Conservation (phyloP, 1,140 invertebrate genomes). For the Leguminivora glycinivorella region DNA sequence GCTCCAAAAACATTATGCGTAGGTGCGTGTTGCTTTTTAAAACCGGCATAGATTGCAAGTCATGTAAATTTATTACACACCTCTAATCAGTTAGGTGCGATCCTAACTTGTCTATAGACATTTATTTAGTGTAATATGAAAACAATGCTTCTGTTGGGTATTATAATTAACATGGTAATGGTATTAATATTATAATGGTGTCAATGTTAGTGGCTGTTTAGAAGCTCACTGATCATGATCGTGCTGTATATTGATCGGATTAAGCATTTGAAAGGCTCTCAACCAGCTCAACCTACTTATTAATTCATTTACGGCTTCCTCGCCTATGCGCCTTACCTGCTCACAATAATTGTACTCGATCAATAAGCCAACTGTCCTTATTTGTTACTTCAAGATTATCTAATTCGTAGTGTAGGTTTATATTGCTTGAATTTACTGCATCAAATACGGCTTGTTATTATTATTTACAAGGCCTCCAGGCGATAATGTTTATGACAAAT, state of each 20-base stretch:
- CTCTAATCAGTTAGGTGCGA: neutral
- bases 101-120: neutral
- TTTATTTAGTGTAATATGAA: neutral
- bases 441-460: conserved; percentile 13
- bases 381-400: conserved; percentile 13
- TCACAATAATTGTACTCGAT: conserved; percentile 30
- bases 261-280: conserved; percentile 40
- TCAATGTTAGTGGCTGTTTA: conserved; percentile 1
- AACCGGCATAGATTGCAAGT: conserved; percentile 38
- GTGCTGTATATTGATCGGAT: conserved; percentile 22
- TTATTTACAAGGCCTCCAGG: conserved; percentile 4
- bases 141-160: neutral
- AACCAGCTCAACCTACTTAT: conserved; percentile 60
- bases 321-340: conserved; percentile 40
- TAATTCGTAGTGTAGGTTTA: conserved; percentile 12
- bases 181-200: no score
- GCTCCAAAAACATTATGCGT: conserved; percentile 54
- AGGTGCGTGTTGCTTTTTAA: conserved; percentile 49
- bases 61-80: neutral
- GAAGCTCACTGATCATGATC: neutral
- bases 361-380: conserved; percentile 13
- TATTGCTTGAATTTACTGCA: conserved; percentile 26
- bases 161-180: no score
- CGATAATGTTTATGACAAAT: conserved; percentile 23
- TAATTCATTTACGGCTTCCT: conserved; percentile 46